Evolutionary conservation across 2,888 invertebrate species (phyloP).

Genomic region (Hedychridium roseum): DNA sequence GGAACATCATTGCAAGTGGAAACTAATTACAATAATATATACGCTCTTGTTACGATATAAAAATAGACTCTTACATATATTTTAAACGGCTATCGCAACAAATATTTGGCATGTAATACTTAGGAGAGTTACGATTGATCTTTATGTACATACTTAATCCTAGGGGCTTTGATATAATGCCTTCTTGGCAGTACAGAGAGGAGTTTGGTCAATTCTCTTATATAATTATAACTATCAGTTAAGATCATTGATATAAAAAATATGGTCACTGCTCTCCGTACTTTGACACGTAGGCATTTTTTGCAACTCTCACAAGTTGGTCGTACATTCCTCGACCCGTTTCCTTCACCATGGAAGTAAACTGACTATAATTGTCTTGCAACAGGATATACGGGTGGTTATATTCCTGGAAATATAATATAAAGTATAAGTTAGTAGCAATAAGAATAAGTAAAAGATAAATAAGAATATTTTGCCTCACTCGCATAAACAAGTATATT

Average conservation of each 20-base stretch:
- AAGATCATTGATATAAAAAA: too few species aligned
- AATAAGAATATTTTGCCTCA: too few species aligned
- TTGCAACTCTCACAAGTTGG: constrained; percentile 65
- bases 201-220: too few species aligned
- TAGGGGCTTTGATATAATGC: too few species aligned
- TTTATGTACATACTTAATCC: too few species aligned
- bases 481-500: too few species aligned
- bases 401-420: constrained; percentile 66
- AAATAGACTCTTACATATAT: not conserved
- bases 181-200: too few species aligned
- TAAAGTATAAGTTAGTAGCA: constrained; percentile 5
- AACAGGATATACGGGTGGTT: constrained; percentile 72
- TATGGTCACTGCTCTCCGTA: constrained; percentile 29
- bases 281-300: constrained; percentile 59
- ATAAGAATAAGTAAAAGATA: too few species aligned
- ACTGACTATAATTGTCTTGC: constrained; percentile 66
- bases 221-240: too few species aligned
- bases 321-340: constrained; percentile 69
- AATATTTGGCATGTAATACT: too few species aligned
- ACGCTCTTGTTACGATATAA: not conserved
- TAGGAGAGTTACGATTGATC: too few species aligned
- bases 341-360: constrained; percentile 69
- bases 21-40: not conserved
- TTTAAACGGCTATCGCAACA: not conserved
- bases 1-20: too few species aligned